These are phyloP conservation scores for Elgaria multicarinata DNA, from an alignment of 2,113 vertebrate genomes.

Conservation along the genomic window DNA sequence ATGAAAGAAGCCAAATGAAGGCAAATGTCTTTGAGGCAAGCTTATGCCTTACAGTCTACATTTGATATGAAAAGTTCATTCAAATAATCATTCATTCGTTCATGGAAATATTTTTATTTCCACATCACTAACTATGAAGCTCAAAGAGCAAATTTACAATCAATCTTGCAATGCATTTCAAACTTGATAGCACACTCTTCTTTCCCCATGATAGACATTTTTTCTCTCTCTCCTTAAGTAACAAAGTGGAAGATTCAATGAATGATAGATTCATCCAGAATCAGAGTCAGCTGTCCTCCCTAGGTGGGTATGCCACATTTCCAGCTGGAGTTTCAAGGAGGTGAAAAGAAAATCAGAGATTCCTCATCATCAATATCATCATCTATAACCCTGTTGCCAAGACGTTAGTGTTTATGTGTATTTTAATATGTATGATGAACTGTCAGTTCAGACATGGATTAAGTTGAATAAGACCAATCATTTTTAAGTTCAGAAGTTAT, in stretches of 20 bases:
- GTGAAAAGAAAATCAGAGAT: not conserved
- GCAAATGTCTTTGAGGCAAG: slow-evolving; percentile 27
- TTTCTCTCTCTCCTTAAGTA: slow-evolving; percentile 13
- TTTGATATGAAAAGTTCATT: slow-evolving; percentile 51
- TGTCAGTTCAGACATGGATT: not conserved
- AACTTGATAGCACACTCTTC: slow-evolving; percentile 37
- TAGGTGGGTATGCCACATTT: not conserved
- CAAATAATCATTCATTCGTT: slow-evolving; percentile 37
- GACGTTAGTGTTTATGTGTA: not conserved
- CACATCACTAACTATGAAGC: slow-evolving; percentile 43
- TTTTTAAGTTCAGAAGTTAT: not conserved
- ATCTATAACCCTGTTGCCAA: not conserved
- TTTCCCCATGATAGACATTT: slow-evolving; percentile 15
- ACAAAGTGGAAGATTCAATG: slow-evolving; percentile 44
- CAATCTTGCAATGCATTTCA: slow-evolving; percentile 33
- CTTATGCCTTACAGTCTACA: slow-evolving; percentile 13
- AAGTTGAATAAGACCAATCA: not conserved
- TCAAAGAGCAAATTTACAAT: slow-evolving; percentile 35
- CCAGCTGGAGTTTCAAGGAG: not conserved
- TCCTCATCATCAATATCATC: not conserved
- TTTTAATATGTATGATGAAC: not conserved
- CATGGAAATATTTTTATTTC: slow-evolving; percentile 30
- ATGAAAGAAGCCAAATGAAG: slow-evolving; percentile 38
- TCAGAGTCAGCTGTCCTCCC: not conserved
- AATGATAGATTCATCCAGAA: not conserved